Base-by-base conservation (phyloP, 1,140 invertebrate genomes). In the Drosophila sulfurigaster region DNA sequence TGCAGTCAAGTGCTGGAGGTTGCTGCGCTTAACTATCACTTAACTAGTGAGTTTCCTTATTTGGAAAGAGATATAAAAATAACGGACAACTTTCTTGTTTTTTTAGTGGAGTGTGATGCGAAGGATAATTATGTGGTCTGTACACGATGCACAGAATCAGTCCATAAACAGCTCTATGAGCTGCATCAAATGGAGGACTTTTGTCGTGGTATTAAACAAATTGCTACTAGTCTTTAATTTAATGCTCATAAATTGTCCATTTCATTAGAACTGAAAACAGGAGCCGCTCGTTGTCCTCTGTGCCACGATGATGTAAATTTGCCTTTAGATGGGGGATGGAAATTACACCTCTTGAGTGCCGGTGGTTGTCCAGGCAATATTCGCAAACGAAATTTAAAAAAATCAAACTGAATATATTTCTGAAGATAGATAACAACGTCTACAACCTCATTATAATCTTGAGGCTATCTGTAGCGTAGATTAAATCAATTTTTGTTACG, bases 1-100 rank as follows among this genome's bases (percentile, higher is more conserved):
- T 99, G 98, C 92, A 96, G 96, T 80, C 96, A 98, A 93, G 97
- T 98, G 38, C 95, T 98, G 1, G 97, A 98, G 93, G 96, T 98
- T 46, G 94, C 97, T 10, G 95, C 95, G 11, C 93, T 98, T 10
- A 97, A 96, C 76, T 94, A 95, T 62, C 98, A 98, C 93, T 93
- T 98, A 25, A 92, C 96, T 30, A 95, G 96, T 95, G 93, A 90
- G 93, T 93, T n/a, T 10, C 0, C 6, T 6, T 46, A 25, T 5
- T 38, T 2, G 0, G 0, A 10, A 0, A 8, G 5, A 8, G 1
- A 20, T 15, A 32, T 32, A 7, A 32, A 32, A 11, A 60, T 30
- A 45, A 30, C 5, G 28, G 20, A 4, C 5, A 20, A 16, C 15
- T 51, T 7, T 6, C 46, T 65, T 62, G 56, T 10, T 65, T 76